Conservation (phyloP, 2,797 vertebrate species). For the Platalea minor region DNA sequence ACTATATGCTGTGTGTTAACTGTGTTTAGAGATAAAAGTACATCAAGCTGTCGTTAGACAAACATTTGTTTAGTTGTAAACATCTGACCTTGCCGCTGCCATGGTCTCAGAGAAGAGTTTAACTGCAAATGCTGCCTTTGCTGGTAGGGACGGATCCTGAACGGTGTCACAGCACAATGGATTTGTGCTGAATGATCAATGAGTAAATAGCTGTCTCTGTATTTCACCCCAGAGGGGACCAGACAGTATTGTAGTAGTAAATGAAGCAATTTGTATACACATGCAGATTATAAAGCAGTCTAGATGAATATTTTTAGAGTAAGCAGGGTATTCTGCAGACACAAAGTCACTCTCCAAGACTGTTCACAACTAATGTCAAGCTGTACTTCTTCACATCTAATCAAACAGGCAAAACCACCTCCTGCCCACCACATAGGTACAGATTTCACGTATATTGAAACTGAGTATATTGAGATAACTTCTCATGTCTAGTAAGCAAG, state of each 20-base stretch:
- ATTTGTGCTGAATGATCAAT: not conserved
- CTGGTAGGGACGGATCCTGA: not conserved
- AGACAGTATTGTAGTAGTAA: not conserved
- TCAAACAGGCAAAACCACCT: not conserved
- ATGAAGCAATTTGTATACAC: not conserved
- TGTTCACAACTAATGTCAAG: not conserved
- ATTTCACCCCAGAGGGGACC: not conserved
- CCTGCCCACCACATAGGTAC: not conserved
- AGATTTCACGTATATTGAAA: not conserved
- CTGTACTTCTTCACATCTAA: not conserved
- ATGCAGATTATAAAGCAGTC: not conserved
- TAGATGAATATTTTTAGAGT: not conserved
- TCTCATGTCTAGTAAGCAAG: not conserved
- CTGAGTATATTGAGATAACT: not conserved
- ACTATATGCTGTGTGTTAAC: not conserved
- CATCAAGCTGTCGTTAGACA: not conserved
- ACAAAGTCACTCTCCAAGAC: not conserved
- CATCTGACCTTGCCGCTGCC: not conserved
- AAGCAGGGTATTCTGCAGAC: not conserved
- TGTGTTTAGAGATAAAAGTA: not conserved
- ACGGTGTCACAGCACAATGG: fast-evolving
- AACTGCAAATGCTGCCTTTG: not conserved
- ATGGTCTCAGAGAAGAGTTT: not conserved
- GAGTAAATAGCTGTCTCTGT: not conserved
- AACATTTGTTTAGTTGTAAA: not conserved